Conservation (phyloP, 2,797 vertebrate species). For the Chromobotia macracanthus region DNA sequence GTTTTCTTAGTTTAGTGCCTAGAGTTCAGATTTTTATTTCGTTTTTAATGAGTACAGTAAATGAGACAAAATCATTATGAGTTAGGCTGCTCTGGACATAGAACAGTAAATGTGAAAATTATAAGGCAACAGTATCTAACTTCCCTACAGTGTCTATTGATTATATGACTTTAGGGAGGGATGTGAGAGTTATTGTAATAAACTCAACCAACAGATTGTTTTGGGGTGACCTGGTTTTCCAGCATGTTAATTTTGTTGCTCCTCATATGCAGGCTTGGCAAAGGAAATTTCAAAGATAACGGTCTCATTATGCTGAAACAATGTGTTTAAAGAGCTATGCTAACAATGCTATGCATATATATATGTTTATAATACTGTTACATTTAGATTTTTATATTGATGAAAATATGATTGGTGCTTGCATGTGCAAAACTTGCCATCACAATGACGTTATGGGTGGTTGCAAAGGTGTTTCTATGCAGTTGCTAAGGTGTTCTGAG, state of each 20-base stretch:
- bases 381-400: not conserved
- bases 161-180: conserved; percentile 22
- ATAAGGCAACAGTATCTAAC: conserved; percentile 12
- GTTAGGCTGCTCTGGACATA: not conserved
- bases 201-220: conserved; percentile 66
- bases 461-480: no score
- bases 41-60: not conserved
- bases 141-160: conserved; percentile 33
- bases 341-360: conserved; percentile 65
- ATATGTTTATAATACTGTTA: not conserved
- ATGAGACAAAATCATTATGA: conserved; percentile 17
- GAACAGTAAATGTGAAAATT: conserved; percentile 3
- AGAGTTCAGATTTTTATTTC: not conserved
- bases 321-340: conserved; percentile 69
- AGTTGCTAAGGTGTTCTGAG: not conserved
- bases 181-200: conserved; percentile 41
- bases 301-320: conserved; percentile 63
- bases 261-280: conserved; percentile 58
- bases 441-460: not conserved
- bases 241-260: conserved; percentile 72
- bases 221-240: conserved; percentile 72
- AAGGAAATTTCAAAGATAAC: conserved; percentile 74
- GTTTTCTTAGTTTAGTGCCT: not conserved
- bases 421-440: not conserved
- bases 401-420: not conserved